Conservation (phyloP, 2,797 vertebrate genomes). For the Tachyglossus aculeatus region DNA sequence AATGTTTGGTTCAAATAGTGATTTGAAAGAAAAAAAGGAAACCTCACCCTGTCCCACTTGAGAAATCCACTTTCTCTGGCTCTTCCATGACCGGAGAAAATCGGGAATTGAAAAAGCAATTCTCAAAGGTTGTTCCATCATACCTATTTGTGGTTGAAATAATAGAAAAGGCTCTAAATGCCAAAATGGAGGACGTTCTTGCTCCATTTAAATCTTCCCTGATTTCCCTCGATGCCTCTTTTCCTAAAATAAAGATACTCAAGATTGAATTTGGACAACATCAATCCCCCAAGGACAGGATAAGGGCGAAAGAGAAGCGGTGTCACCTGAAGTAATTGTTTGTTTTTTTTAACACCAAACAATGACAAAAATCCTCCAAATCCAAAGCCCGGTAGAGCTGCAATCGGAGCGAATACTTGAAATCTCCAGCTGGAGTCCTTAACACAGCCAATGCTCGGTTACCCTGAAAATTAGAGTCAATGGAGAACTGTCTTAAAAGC, state of each 20-base stretch:
- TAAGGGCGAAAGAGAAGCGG: neutral
- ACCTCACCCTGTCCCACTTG: too few species aligned
- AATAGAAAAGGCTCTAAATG: too few species aligned
- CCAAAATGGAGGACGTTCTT: neutral
- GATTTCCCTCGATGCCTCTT: neutral
- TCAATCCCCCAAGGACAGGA: neutral
- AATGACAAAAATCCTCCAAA: neutral
- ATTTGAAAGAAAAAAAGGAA: too few species aligned
- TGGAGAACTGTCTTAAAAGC: neutral
- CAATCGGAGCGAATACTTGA: neutral
- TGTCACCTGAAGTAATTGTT: too few species aligned
- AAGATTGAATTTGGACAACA: neutral
- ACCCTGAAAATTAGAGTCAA: neutral
- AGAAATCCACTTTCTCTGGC: too few species aligned
- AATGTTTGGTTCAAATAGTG: too few species aligned
- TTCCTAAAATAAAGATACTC: neutral
- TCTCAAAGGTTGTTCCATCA: too few species aligned
- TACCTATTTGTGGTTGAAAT: too few species aligned
- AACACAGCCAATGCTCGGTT: neutral
- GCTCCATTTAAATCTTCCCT: neutral
- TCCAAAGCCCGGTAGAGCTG: neutral
- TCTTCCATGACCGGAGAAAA: too few species aligned
- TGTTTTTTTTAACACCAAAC: too few species aligned
- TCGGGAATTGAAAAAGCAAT: too few species aligned
- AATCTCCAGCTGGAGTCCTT: neutral